Evolutionary conservation across 2,888 invertebrate genomes (phyloP).

Genomic region (Agonopterix alstromeriana): DNA sequence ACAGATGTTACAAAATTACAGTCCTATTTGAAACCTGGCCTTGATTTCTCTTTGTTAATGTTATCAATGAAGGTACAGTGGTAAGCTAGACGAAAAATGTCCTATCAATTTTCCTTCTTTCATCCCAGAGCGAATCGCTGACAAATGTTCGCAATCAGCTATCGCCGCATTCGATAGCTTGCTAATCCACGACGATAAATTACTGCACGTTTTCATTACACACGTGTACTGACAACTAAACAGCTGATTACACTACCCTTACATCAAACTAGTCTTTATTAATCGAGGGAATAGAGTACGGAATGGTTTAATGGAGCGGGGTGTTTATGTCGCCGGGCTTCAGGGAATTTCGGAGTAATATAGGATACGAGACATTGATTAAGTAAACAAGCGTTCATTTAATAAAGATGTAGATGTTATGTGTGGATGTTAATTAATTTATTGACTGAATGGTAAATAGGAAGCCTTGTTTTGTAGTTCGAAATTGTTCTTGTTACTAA

Average conservation of each 20-base stretch:
- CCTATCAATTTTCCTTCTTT: no score
- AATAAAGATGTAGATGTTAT: neutral
- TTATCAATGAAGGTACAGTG: neutral
- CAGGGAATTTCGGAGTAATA: neutral
- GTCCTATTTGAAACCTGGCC: no score
- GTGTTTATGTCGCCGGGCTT: conserved; percentile 1
- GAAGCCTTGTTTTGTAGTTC: no score
- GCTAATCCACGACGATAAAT: neutral
- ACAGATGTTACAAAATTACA: no score
- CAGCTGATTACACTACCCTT: neutral
- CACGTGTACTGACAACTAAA: neutral
- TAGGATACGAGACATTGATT: neutral
- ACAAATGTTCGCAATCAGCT: conserved; percentile 6
- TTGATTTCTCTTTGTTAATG: no score
- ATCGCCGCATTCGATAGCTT: neutral
- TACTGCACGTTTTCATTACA: neutral
- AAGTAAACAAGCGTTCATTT: neutral
- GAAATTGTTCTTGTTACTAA: no score
- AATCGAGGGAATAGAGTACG: neutral
- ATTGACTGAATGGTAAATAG: no score
- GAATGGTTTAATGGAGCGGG: neutral
- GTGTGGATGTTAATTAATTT: no score
- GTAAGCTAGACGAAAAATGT: no score
- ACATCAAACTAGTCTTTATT: neutral
- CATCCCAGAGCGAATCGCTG: neutral